phyloP scores from a whole-genome alignment of 2,888 invertebrate species.

The Acleris laterana region DNA sequence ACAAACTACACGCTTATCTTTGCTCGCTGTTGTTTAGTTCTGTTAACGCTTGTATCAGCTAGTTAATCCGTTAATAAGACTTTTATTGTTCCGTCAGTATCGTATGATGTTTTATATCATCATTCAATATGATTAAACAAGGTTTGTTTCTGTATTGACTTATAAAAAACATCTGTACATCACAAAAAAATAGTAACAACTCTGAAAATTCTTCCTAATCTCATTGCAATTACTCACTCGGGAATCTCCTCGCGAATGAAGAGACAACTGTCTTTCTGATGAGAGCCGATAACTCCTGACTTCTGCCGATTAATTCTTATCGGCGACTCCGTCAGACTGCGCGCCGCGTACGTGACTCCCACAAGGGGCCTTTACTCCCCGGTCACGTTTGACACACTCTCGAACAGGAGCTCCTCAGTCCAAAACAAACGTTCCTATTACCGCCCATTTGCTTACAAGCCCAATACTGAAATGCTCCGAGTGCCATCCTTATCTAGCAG shows the following conservation, averaged over 20 bases:
- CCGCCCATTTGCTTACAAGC: constrained; percentile 52
- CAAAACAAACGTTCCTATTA: constrained; percentile 51
- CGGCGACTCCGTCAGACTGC: constrained; percentile 51
- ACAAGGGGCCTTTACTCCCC: constrained; percentile 57
- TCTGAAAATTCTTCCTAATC: constrained; percentile 2
- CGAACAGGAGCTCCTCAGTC: constrained; percentile 58
- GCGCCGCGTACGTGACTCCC: constrained; percentile 56
- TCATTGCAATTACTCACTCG: constrained; percentile 31
- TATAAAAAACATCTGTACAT: background rate
- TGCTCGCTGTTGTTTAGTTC: constrained; percentile 35
- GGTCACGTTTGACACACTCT: constrained; percentile 75
- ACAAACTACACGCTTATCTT: constrained; percentile 53
- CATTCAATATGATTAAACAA: background rate
- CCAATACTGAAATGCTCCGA: constrained; percentile 47
- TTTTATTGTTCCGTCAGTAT: constrained; percentile 31
- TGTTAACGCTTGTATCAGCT: constrained; percentile 27
- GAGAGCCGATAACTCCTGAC: constrained; percentile 40
- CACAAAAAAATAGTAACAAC: background rate
- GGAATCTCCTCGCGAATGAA: constrained; percentile 42
- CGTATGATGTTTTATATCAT: constrained; percentile 18
- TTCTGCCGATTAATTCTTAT: constrained; percentile 40
- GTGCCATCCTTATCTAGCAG: constrained; percentile 54
- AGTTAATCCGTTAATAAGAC: constrained; percentile 31
- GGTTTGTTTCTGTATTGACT: too few species aligned
- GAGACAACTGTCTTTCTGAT: constrained; percentile 46